Percentiles rank a stretch among this genome's conserved stretches.
These are phyloP conservation scores for Phthorimaea operculella DNA, from an alignment of 1,140 invertebrate genomes.

Conservation along the genomic window DNA sequence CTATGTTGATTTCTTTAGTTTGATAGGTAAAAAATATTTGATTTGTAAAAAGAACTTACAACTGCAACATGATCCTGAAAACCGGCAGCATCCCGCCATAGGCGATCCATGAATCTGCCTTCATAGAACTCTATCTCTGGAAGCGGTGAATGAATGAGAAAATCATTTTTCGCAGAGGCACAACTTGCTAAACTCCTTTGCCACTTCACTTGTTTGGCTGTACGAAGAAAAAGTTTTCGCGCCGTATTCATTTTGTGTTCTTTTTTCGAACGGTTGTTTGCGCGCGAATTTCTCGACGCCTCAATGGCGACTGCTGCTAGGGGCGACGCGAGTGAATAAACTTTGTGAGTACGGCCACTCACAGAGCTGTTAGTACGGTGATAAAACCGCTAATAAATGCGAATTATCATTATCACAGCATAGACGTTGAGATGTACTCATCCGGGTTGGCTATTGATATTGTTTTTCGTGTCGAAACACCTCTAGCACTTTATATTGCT, in stretches of 20 bases:
- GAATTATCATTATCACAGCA: too few species aligned
- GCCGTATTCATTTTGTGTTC: neutral
- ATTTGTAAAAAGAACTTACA: conserved; percentile 32
- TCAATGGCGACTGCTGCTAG: neutral
- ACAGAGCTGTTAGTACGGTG: too few species aligned
- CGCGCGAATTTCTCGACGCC: neutral
- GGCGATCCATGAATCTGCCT: conserved; percentile 37
- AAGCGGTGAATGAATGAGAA: conserved; percentile 39
- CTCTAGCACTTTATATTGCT: too few species aligned
- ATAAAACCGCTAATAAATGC: too few species aligned
- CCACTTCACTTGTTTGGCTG: neutral
- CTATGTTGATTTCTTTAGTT: conserved; percentile 16
- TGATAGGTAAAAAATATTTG: conserved; percentile 5
- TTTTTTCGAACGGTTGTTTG: neutral
- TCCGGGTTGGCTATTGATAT: too few species aligned
- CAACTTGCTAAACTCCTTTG: neutral
- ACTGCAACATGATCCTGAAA: conserved; percentile 45
- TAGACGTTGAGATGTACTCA: too few species aligned
- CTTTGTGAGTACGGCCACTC: neutral
- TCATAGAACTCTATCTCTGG: conserved; percentile 43
- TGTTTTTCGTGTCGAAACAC: too few species aligned
- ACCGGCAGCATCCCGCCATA: conserved; percentile 31
- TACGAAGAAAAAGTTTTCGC: neutral
- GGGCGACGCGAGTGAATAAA: neutral
- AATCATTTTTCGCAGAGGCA: conserved; percentile 20